These are phyloP conservation scores for Platypus cylindrus DNA, from an alignment of 2,888 invertebrate genomes.

Conservation along the genomic window DNA sequence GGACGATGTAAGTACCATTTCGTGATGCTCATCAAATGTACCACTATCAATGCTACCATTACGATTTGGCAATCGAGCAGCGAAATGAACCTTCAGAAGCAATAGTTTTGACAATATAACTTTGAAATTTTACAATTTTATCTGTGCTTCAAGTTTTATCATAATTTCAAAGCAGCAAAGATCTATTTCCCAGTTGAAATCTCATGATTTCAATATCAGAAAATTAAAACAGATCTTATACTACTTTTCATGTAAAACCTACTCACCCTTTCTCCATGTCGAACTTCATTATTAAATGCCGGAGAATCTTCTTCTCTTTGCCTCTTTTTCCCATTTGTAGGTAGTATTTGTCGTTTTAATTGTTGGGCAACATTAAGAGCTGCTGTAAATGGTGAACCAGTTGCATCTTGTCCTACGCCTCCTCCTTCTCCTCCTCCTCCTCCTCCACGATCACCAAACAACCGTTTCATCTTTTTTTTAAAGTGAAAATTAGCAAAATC, in stretches of 20 bases:
- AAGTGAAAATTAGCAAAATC: too few relatives aligned
- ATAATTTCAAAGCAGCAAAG: too few relatives aligned
- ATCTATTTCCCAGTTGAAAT: too few relatives aligned
- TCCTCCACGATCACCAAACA: too few relatives aligned
- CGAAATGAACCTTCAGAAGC: conserved; percentile 18
- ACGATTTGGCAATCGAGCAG: conserved; percentile 22
- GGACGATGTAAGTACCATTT: conserved; percentile 44
- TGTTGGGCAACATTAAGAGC: conserved; percentile 73
- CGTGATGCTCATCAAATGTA: conserved; percentile 48
- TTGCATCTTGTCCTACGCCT: too few relatives aligned
- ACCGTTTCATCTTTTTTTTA: too few relatives aligned
- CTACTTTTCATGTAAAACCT: not conserved
- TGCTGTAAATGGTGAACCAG: conserved; percentile 62
- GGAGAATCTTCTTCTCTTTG: too few relatives aligned
- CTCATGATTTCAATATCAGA: not conserved
- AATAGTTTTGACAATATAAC: not conserved
- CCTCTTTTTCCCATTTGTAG: conserved; percentile 43
- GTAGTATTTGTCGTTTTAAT: conserved; percentile 56
- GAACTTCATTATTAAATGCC: conserved; percentile 3
- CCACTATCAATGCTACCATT: conserved; percentile 23
- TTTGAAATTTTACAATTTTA: not conserved
- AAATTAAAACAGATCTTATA: too few relatives aligned
- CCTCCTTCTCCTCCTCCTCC: too few relatives aligned
- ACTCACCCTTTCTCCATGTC: conserved; percentile 19
- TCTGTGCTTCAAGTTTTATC: not conserved